phyloP scores from a whole-genome alignment of 2,888 invertebrate genomes.

The Aphidius colemani region DNA sequence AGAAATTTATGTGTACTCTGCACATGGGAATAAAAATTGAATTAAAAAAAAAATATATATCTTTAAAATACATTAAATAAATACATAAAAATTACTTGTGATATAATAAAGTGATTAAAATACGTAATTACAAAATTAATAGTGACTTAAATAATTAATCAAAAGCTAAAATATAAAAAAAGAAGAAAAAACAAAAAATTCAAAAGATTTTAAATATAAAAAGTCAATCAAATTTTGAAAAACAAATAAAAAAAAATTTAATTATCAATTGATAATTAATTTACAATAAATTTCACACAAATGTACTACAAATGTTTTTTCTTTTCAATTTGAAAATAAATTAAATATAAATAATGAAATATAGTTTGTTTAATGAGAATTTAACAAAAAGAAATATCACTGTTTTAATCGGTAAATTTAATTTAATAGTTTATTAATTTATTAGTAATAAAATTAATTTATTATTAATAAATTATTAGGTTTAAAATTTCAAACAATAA shows the following conservation, averaged over 20 bases:
- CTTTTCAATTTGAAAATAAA: conserved; percentile 33
- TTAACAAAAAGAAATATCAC: conserved; percentile 38
- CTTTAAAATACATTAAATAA: conserved; percentile 25
- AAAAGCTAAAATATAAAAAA: conserved; percentile 45
- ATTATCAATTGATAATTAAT: conserved; percentile 36
- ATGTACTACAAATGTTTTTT: conserved; percentile 39
- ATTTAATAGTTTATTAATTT: conserved; percentile 8
- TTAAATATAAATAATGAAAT: conserved; percentile 21
- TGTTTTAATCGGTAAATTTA: conserved; percentile 22
- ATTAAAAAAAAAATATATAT: conserved; percentile 23
- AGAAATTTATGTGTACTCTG: too few relatives aligned
- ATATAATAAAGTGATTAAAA: conserved; percentile 36
- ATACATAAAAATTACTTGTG: conserved; percentile 35
- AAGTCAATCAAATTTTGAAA: too few relatives aligned
- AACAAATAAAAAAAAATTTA: conserved; percentile 6
- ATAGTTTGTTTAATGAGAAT: conserved; percentile 39
- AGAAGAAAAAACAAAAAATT: conserved; percentile 33
- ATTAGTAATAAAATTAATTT: background rate
- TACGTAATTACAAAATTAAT: conserved; percentile 34
- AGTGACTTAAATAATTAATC: conserved; percentile 37
- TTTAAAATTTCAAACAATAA: conserved; percentile 16
- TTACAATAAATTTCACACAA: conserved; percentile 39
- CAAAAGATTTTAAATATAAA: background rate
- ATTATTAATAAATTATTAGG: conserved; percentile 22
- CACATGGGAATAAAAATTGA: background rate